Percentiles rank a stretch among this genome's conserved stretches.
These are phyloP conservation scores for Protonibea diacanthus DNA, from an alignment of 2,797 vertebrate species.

Conservation along the genomic window DNA sequence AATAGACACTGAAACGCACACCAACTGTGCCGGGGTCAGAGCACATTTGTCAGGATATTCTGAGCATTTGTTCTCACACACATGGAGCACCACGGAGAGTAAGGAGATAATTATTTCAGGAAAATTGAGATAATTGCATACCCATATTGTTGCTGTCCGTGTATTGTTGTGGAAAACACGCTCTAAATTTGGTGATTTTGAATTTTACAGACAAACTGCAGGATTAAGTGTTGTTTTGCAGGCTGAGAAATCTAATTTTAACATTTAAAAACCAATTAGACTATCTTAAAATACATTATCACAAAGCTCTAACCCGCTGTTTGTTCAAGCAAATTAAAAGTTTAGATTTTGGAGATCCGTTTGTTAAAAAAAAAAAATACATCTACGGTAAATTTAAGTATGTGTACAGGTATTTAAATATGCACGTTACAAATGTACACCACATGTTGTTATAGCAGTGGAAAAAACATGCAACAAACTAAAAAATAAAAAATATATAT, in stretches of 20 bases:
- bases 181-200: background rate
- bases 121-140: conserved; percentile 10
- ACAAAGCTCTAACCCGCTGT: background rate
- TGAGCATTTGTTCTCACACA: conserved; percentile 39
- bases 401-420: background rate
- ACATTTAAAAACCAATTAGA: background rate
- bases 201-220: conserved; percentile 2
- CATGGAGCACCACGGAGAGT: background rate
- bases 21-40: conserved; percentile 12
- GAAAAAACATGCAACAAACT: conserved; percentile 10
- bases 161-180: background rate
- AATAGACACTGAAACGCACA: background rate
- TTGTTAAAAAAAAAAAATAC: background rate
- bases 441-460: background rate
- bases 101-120: conserved; percentile 19
- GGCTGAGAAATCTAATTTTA: background rate
- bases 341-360: too few species aligned
- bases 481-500: background rate
- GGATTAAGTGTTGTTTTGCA: background rate
- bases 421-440: background rate
- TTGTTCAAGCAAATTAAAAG: too few species aligned
- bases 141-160: accelerated
- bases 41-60: conserved; percentile 22
- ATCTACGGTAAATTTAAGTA: background rate
- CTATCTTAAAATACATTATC: background rate